Base-by-base conservation (phyloP, 2,888 invertebrate genomes). In the Amaurobius ferox region DNA sequence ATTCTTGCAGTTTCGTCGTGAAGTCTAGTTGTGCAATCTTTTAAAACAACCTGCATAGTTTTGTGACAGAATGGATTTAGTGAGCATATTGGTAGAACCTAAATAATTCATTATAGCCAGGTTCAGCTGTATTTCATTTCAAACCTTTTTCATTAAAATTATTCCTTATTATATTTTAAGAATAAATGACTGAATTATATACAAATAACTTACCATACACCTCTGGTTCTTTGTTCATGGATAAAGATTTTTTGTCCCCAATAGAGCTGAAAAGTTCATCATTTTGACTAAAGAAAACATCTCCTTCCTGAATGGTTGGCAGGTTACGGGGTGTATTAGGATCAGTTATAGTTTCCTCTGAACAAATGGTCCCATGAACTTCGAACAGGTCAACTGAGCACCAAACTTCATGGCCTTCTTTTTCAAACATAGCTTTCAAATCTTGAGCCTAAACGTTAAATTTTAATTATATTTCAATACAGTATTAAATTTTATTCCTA, bases 251-350 rank as follows among this genome's bases (percentile, higher is more conserved):
- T 67, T 81, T 87, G 1, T 79, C 81, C 7, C 74, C 73, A 11
- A 74, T 16, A n/a, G 79, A 79, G 28, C 44, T 71, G 29, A 48
- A 79, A 11, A 68, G 23, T 40, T 81, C 81, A n/a, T 86, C 68
- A 62, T 61, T 85, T 40, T 79, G 79, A 28, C 74, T 79, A 32
- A 88, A 79, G 26, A 86, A 79, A 26, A 79, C 78, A 67, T 86
- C 86, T 64, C 88, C 88, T 71, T 88, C 88, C 40, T 87, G 88
- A 62, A 88, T 88, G 1, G 88, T 71, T 13, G 79, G 79, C 26
- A 88, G 62, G 40, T 87, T 85, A 16, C 80, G 76, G 19, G 88
- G 88, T 13, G 85, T 80, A 26, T 64, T 67, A 28, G 88, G 79
- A 29, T 78, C 72, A 9, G 55, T 64, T 13, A 30, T 23, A 9